Evolutionary conservation across 2,797 vertebrate species (phyloP).

Genomic region (Chaetodon trifasciatus): DNA sequence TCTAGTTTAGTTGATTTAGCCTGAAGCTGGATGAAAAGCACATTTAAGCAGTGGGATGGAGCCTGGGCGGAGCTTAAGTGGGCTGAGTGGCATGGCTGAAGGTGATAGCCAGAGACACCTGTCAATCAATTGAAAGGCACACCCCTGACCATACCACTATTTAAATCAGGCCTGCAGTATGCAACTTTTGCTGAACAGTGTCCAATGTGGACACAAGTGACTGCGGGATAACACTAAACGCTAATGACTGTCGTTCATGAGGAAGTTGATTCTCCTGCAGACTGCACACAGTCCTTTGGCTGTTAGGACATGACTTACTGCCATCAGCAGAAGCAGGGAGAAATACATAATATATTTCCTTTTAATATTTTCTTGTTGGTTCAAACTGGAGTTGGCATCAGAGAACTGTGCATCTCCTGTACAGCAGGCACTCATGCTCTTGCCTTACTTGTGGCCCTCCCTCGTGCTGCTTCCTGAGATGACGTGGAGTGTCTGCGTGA

Average conservation of each 20-base stretch:
- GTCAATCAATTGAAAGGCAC: not conserved
- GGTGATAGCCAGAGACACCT: not conserved
- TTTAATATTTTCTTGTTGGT: not conserved
- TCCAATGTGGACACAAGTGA: not conserved
- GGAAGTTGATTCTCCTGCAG: not conserved
- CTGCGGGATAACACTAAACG: not conserved
- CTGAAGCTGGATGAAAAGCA: not conserved
- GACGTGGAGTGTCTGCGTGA: slow-evolving; percentile 47
- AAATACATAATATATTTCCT: not conserved
- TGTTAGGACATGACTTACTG: not conserved
- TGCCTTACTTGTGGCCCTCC: not conserved
- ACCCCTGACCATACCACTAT: not conserved
- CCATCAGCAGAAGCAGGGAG: not conserved
- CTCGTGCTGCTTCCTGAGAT: slow-evolving; percentile 18
- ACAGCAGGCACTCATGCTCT: not conserved
- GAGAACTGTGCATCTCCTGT: slow-evolving; percentile 23
- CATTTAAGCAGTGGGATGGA: not conserved
- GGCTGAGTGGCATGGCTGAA: not conserved
- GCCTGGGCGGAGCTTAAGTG: not conserved
- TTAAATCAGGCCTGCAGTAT: not conserved
- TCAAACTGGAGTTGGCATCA: slow-evolving; percentile 42
- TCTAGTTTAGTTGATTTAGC: not conserved
- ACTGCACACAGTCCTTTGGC: not conserved
- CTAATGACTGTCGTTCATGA: not conserved
- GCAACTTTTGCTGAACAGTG: not conserved